Conservation (phyloP, 2,113 vertebrate genomes). For the Echinops telfairi region DNA sequence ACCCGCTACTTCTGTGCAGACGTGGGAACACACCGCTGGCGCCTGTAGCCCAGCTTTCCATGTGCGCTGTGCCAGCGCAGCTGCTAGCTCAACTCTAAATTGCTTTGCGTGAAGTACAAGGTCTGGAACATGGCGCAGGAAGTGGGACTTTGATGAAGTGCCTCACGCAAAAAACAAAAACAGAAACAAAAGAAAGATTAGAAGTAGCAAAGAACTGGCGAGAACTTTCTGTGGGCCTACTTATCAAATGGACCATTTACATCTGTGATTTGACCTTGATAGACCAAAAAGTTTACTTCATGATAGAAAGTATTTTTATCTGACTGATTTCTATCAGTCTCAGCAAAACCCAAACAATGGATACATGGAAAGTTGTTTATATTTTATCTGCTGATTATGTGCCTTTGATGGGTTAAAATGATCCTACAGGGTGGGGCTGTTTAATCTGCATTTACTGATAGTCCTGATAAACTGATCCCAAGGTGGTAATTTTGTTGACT, state of each 20-base stretch:
- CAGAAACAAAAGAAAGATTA: not conserved
- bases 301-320: conserved; percentile 70
- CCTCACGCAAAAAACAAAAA: not conserved
- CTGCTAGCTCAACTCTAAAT: conserved; percentile 17
- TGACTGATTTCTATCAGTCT: conserved; percentile 57
- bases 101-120: conserved; percentile 40
- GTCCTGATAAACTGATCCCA: conserved; percentile 37
- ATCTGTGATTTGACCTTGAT: conserved; percentile 64
- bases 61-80: conserved; percentile 19
- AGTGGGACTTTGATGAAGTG: conserved; percentile 58
- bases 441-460: conserved; percentile 55
- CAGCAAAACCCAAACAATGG: conserved; percentile 62
- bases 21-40: not conserved
- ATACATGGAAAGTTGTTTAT: conserved; percentile 62
- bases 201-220: conserved; percentile 18
- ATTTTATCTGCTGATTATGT: conserved; percentile 79
- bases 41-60: not conserved
- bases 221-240: conserved; percentile 35
- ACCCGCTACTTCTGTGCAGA: not conserved
- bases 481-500: conserved; percentile 67
- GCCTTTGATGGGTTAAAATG: conserved; percentile 74
- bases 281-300: conserved; percentile 65
- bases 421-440: conserved; percentile 25
- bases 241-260: conserved; percentile 33
- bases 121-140: conserved; percentile 55